Conservation (phyloP, 2,113 vertebrate species). For the Emydura subglobosa region DNA sequence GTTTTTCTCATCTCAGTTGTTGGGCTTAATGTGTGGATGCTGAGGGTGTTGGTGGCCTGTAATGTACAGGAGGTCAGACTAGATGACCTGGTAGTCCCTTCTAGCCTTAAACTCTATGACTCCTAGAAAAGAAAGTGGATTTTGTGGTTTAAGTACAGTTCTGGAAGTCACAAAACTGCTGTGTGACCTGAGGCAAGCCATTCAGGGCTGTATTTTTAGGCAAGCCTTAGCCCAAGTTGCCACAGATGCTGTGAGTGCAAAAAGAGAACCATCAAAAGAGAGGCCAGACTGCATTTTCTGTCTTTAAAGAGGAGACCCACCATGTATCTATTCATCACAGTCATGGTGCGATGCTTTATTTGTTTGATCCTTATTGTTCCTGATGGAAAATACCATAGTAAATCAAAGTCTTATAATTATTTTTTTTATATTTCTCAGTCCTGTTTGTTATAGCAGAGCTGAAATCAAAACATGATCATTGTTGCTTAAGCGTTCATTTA, state of each 20-base stretch:
- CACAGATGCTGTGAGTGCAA: not conserved
- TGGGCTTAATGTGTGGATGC: not conserved
- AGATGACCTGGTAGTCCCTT: not conserved
- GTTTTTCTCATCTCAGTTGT: not conserved
- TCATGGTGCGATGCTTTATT: constrained; percentile 53
- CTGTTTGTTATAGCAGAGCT: constrained; percentile 40
- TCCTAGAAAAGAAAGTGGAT: constrained; percentile 13
- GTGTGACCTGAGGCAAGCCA: not conserved
- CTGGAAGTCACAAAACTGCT: not conserved
- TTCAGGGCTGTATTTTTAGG: not conserved
- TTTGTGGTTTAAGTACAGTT: not conserved
- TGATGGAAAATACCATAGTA: constrained; percentile 50
- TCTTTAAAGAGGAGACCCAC: constrained; percentile 30
- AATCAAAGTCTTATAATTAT: constrained; percentile 51
- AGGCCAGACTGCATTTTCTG: not conserved
- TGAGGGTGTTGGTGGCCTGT: not conserved
- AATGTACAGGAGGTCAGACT: not conserved
- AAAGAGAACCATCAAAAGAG: not conserved
- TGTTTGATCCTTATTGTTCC: constrained; percentile 27
- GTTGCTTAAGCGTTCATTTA: constrained; percentile 69
- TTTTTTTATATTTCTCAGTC: constrained; percentile 53
- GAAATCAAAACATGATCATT: constrained; percentile 66
- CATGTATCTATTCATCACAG: constrained; percentile 30
- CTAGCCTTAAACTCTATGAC: not conserved
- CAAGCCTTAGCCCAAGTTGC: not conserved